Percentiles rank a stretch among this genome's conserved stretches.
Evolutionary conservation across 2,888 invertebrate species (phyloP).

Genomic region (Drosophila paramelanica): DNA sequence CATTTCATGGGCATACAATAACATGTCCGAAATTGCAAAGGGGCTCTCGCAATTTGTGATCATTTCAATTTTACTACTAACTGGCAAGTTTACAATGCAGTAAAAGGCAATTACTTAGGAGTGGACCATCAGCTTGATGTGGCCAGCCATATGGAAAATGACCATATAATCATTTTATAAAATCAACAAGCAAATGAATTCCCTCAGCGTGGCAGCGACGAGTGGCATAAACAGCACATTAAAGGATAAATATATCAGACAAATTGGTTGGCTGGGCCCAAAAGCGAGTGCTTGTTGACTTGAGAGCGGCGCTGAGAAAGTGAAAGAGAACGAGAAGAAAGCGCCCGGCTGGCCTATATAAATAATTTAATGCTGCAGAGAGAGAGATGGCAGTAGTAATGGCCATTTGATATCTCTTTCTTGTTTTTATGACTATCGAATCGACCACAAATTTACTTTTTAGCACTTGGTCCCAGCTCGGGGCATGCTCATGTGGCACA

Average conservation of each 20-base stretch:
- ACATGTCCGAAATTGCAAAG: not conserved
- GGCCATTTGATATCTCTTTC: conserved; percentile 51
- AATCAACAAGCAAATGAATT: conserved; percentile 56
- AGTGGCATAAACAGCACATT: conserved; percentile 73
- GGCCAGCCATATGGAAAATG: conserved; percentile 59
- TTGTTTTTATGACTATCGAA: conserved; percentile 77
- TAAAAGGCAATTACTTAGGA: conserved; percentile 64
- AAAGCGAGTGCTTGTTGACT: conserved; percentile 18
- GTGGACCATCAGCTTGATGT: conserved; percentile 34
- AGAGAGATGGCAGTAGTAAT: conserved; percentile 32
- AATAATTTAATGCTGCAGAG: conserved; percentile 58
- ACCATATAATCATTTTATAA: conserved; percentile 72
- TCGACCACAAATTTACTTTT: conserved; percentile 82
- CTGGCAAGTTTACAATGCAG: conserved; percentile 63
- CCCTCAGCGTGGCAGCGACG: conserved; percentile 52
- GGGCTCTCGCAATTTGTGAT: conserved; percentile 13
- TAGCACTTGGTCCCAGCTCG: conserved; percentile 77
- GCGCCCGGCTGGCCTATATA: conserved; percentile 53
- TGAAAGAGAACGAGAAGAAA: not conserved
- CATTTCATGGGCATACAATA: not conserved
- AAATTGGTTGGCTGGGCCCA: conserved; percentile 26
- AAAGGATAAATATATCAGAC: conserved; percentile 61
- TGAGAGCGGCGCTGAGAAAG: conserved; percentile 5
- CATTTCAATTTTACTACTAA: conserved; percentile 33
- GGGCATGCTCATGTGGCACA: conserved; percentile 62